A percentile compares a stretch with the other conserved stretches of the same genome.
phyloP scores from a whole-genome alignment of 2,888 invertebrate species.

The Gryllus longicercus region DNA sequence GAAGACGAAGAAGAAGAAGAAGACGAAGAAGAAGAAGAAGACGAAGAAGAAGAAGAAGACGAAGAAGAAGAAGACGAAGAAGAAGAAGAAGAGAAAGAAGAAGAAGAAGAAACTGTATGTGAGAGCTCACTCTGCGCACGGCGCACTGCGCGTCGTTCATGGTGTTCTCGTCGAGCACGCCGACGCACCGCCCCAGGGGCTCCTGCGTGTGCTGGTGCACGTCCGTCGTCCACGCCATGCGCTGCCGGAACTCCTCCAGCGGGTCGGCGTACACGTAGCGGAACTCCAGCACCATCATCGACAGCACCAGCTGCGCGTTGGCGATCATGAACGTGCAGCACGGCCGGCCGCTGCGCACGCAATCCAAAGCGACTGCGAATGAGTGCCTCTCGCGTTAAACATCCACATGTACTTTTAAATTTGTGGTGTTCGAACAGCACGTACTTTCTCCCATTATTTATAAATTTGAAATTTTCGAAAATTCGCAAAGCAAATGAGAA shows the following conservation, averaged over 20 bases:
- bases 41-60: too few species aligned
- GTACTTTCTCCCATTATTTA: too few species aligned
- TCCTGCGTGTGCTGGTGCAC: not conserved
- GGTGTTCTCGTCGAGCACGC: not conserved
- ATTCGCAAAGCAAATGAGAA: too few species aligned
- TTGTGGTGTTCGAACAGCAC: too few species aligned
- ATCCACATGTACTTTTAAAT: too few species aligned
- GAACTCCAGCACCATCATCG: constrained; percentile 8
- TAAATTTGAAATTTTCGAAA: too few species aligned
- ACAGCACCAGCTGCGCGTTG: not conserved
- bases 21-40: too few species aligned
- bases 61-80: too few species aligned
- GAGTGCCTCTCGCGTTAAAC: too few species aligned
- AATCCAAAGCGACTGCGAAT: too few species aligned
- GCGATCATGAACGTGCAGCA: not conserved
- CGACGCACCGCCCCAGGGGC: not conserved
- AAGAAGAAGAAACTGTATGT: not conserved
- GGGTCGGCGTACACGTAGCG: not conserved
- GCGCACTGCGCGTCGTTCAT: not conserved
- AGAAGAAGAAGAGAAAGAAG: too few species aligned
- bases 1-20: too few species aligned
- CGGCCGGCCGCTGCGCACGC: not conserved
- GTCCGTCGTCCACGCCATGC: constrained; percentile 8
- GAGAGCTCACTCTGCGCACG: not conserved
- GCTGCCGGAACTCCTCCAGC: not conserved